Evolutionary conservation across 2,797 vertebrate species (phyloP), one percentile per base, ranked within the genome.

Genomic region (Allobates femoralis): DNA sequence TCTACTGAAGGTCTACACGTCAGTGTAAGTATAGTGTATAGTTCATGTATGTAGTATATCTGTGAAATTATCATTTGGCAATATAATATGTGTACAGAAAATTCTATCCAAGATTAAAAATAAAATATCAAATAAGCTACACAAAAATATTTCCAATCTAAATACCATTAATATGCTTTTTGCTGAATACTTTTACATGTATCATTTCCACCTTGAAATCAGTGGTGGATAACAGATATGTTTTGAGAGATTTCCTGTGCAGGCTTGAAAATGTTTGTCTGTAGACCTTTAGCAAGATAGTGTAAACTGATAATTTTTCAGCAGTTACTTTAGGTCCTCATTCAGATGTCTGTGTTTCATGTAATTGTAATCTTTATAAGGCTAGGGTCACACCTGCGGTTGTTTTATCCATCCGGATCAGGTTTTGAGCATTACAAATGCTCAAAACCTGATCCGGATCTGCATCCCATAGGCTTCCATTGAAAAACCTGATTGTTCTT

Each of bases 1-100:
- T 12, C 46, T 89, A 8, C 74, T 89, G 18, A 89, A 89, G 34
- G 46, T 85, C n/a, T 81, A 87, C 66, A 81, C 88, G n/a, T 84
- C 88, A 55, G 83, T 78, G 88, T 89, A 85, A 85, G 88, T 89
- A 23, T 74, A 41, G n/a, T 5, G 1, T n/a, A 16, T 58, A 21
- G 1, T 4, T n/a, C 12, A 10, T n/a, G 12, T 23, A 34, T 34
- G 11, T 26, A 28, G 15, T 46, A n/a, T 67, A 6, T n/a, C 41
- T 41, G 32, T 21, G 19, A 56, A 26, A 67, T 32, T 67, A 67
- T 64, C 11, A 37, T 26, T 58, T 53, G 19, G 46, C 16, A 66
- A 32, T 69, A 37, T n/a, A 60, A 10, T 30, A 69, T 69, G 30
- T 34, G 10, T 3, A 67, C 1, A 5, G 14, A 67, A 67, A 6